A percentile compares a stretch with the other conserved stretches of the same genome.
phyloP scores from a whole-genome alignment of 2,113 vertebrate species.

The Canis aureus region DNA sequence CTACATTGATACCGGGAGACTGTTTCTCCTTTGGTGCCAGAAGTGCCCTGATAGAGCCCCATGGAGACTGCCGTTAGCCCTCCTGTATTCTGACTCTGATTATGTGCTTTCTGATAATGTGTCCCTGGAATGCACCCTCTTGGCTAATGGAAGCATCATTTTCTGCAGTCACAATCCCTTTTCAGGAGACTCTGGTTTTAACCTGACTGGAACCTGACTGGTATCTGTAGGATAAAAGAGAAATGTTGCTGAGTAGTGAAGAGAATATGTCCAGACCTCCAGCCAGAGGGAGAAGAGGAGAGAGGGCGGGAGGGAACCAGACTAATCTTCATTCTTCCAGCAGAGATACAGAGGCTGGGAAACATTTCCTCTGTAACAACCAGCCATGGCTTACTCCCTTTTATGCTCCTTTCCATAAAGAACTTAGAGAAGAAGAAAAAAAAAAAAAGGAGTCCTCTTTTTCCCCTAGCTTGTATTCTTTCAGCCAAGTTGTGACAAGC shows the following conservation, averaged over 20 bases:
- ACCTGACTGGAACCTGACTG: conserved; percentile 11
- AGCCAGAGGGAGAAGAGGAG: conserved; percentile 13
- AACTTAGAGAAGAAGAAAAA: background rate
- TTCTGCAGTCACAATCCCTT: background rate
- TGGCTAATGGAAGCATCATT: background rate
- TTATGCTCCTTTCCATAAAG: background rate
- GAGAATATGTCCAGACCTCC: conserved; percentile 67
- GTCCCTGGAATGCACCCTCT: background rate
- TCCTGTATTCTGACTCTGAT: background rate
- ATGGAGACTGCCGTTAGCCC: background rate
- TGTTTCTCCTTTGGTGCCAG: background rate
- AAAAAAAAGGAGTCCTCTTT: background rate
- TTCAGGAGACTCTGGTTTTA: background rate
- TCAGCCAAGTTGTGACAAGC: conserved; percentile 60
- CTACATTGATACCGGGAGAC: background rate
- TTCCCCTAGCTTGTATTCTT: conserved; percentile 43
- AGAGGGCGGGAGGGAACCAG: background rate
- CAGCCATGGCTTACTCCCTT: background rate
- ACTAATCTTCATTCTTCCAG: conserved; percentile 49
- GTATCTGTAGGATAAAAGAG: conserved; percentile 63
- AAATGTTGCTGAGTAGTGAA: conserved; percentile 59
- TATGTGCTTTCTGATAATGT: background rate
- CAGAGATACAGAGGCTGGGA: conserved; percentile 57
- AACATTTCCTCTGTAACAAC: background rate
- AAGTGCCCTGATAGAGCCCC: background rate